phyloP scores from a whole-genome alignment of 2,797 vertebrate species.

The Lepus oiostolus region DNA sequence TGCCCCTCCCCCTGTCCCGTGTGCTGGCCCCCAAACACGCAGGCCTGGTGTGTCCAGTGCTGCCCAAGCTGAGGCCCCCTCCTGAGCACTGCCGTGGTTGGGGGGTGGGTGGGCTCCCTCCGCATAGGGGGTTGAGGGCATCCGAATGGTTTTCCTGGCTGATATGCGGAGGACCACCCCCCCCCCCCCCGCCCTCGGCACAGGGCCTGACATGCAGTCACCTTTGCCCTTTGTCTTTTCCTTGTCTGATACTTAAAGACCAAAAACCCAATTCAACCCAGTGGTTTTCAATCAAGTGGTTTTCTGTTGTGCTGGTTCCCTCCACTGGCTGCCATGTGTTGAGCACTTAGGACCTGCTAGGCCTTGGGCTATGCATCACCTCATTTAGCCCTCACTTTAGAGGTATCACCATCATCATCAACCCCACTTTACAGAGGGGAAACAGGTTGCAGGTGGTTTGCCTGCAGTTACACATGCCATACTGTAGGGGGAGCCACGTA shows the following conservation, averaged over 20 bases:
- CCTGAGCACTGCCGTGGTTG: background rate
- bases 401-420: background rate
- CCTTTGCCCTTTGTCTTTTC: background rate
- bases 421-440: background rate
- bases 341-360: background rate
- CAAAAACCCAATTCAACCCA: background rate
- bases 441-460: background rate
- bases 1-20: background rate
- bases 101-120: too few species aligned
- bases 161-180: background rate
- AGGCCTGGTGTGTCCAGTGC: background rate
- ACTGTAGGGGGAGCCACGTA: background rate
- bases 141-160: background rate
- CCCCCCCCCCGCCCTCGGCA: background rate
- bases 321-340: fast-evolving
- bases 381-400: background rate
- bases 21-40: background rate
- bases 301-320: background rate
- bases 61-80: background rate
- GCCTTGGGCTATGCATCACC: fast-evolving
- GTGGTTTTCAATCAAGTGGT: background rate
- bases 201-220: too few species aligned
- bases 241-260: background rate
- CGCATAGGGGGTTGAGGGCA: background rate
- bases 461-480: background rate